Evolutionary conservation across 30 jellyfish, hydroid and myxozoan genomes (phyloP), one percentile per base, ranked within the genome.

Genomic region (Aurelia sp.): DNA sequence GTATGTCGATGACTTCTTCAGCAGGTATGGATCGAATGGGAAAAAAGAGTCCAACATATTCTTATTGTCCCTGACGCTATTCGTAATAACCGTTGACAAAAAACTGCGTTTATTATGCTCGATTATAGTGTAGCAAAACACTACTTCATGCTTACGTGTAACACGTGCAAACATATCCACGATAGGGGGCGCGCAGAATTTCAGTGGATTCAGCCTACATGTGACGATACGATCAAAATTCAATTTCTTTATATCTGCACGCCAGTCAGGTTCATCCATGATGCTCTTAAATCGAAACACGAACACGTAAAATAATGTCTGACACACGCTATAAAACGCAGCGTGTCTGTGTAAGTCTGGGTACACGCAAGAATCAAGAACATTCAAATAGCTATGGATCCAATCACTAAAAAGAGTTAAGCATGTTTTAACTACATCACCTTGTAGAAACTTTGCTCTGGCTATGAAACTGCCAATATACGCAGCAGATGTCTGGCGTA

Each of bases 151-250:
- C 81, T 76, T 84, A 18, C 98, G 92, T 41, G 98, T 85, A 33
- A 92, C 78, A 51, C 98, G 89, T 31, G 98, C 98, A 69, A 92
- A 92, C 96, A 92, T 85, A 60, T 81, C 92, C 15, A 86, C 98
- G 59, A 92, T 73, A 13, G 98, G 52, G 16, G 89, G 73, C 52
- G 90, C 61, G 76, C 98, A 92, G 64, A 92, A 92, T 70, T 69
- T 72, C 83, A 92, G 69, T 13, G 98, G 98, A 59, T 92, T 92
- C 73, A 92, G 76, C 72, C 92, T 62, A 18, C 91, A 79, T 15
- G 90, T 80, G 4, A 92, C 85, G 35, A 92, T 80, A 8, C 96
- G 84, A 33, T 90, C 94, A 35, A 92, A 86, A 70, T 86, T 81
- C 79, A 92, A 12, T 61, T 85, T 66, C 63, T 83, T 68, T 11